Percentiles rank a stretch among this genome's conserved stretches.
Conservation (phyloP, 2,113 vertebrate species). For the Seriola aureovittata region DNA sequence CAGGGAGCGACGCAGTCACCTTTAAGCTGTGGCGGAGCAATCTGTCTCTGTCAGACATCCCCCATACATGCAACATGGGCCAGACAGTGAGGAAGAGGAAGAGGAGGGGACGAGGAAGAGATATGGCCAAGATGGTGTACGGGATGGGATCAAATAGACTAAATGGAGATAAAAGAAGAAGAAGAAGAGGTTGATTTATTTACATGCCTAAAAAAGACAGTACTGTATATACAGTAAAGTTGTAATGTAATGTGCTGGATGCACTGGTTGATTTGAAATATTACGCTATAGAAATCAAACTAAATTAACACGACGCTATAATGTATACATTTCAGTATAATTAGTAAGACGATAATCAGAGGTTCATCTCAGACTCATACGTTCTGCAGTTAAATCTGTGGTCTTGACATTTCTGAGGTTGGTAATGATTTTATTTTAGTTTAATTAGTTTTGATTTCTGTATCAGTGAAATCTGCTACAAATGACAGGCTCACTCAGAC, state of each 20-base stretch:
- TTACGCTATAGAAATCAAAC: too few species aligned
- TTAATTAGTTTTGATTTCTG: constrained; percentile 53
- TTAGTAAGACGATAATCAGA: not conserved
- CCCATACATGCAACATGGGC: constrained; percentile 73
- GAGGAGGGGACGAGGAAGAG: constrained; percentile 55
- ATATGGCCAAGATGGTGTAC: constrained; percentile 21
- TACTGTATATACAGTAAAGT: too few species aligned
- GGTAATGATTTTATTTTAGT: constrained; percentile 22
- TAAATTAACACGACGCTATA: not conserved
- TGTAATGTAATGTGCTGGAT: too few species aligned
- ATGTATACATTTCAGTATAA: not conserved
- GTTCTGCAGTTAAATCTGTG: not conserved
- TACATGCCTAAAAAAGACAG: too few species aligned
- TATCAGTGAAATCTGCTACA: constrained; percentile 28
- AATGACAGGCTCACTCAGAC: constrained; percentile 29
- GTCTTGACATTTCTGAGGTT: constrained; percentile 22
- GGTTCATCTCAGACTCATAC: not conserved
- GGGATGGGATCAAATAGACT: constrained; percentile 46
- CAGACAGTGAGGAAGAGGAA: constrained; percentile 73
- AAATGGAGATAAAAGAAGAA: constrained; percentile 15
- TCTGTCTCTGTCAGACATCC: constrained; percentile 76
- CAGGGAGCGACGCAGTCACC: constrained; percentile 79
- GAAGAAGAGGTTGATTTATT: not conserved
- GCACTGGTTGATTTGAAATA: too few species aligned
- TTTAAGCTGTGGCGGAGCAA: constrained; percentile 77